Evolutionary conservation across 2,888 invertebrate species (phyloP).

Genomic region (Scelioninae gen. 2): DNA sequence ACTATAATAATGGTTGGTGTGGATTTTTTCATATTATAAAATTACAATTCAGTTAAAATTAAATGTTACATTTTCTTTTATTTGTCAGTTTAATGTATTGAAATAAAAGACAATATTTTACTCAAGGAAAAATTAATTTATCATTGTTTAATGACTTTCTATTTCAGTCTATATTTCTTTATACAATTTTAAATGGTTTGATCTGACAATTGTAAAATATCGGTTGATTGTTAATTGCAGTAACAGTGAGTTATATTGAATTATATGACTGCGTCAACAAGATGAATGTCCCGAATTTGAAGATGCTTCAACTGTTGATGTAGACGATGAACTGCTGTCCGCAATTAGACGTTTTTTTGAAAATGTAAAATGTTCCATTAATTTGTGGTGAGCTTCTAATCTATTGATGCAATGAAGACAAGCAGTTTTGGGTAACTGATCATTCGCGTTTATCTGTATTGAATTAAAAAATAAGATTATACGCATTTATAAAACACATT

Average conservation of each 20-base stretch:
- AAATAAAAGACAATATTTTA: no score
- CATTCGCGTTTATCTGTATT: constrained; percentile 74
- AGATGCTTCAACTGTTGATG: constrained; percentile 66
- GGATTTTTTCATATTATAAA: no score
- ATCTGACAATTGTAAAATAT: constrained; percentile 23
- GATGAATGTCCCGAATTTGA: constrained; percentile 69
- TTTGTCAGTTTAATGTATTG: no score
- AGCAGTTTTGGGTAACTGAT: constrained; percentile 77
- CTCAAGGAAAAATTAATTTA: no score
- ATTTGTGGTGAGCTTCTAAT: constrained; percentile 77
- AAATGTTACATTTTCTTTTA: no score
- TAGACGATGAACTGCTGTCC: constrained; percentile 69
- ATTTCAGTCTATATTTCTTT: no score
- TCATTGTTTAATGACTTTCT: no score
- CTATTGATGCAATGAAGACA: constrained; percentile 78
- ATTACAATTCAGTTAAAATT: no score
- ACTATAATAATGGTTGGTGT: no score
- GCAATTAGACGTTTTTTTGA: constrained; percentile 71
- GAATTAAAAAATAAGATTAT: background rate
- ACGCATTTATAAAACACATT: no score
- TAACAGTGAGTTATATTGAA: constrained; percentile 45
- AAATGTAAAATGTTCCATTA: constrained; percentile 76
- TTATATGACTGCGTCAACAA: constrained; percentile 67
- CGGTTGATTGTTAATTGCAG: constrained; percentile 43
- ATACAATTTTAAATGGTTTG: constrained; percentile 17